phyloP scores from a whole-genome alignment of 2,888 invertebrate species.

The Drosophila peninsularis region DNA sequence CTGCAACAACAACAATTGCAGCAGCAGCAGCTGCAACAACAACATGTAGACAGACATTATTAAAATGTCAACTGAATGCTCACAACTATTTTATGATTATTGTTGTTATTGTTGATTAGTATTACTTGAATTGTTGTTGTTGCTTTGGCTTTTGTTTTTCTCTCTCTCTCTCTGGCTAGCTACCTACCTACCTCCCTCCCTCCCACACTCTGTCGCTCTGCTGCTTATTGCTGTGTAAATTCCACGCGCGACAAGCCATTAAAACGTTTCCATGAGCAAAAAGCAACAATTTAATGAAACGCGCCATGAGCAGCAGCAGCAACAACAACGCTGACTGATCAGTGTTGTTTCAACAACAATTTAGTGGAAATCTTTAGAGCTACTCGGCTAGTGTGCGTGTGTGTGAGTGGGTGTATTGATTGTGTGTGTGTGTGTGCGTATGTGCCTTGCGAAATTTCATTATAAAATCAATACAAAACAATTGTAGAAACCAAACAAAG shows the following conservation, averaged over 20 bases:
- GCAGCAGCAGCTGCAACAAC: constrained; percentile 10
- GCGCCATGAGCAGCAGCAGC: constrained; percentile 44
- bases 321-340: constrained; percentile 43
- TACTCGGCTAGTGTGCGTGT: constrained; percentile 41
- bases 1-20: constrained; percentile 10
- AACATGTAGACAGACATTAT: constrained; percentile 45
- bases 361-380: constrained; percentile 59
- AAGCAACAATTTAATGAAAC: constrained; percentile 65
- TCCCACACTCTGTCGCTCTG: background rate
- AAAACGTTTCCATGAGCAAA: constrained; percentile 63
- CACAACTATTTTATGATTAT: constrained; percentile 40
- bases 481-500: constrained; percentile 3
- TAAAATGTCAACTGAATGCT: constrained; percentile 76
- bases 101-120: constrained; percentile 51
- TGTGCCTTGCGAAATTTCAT: constrained; percentile 30
- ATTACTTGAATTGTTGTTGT: constrained; percentile 14
- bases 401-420: constrained; percentile 12
- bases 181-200: too few relatives aligned
- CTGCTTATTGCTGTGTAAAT: constrained; percentile 64
- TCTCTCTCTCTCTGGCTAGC: constrained; percentile 4
- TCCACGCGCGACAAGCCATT: constrained; percentile 76
- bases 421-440: constrained; percentile 6
- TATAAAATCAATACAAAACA: constrained; percentile 25
- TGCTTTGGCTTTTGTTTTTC: constrained; percentile 23
- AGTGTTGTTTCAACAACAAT: constrained; percentile 53